Conservation (phyloP, 2,888 invertebrate genomes). For the Listrodromus nycthemerus region DNA sequence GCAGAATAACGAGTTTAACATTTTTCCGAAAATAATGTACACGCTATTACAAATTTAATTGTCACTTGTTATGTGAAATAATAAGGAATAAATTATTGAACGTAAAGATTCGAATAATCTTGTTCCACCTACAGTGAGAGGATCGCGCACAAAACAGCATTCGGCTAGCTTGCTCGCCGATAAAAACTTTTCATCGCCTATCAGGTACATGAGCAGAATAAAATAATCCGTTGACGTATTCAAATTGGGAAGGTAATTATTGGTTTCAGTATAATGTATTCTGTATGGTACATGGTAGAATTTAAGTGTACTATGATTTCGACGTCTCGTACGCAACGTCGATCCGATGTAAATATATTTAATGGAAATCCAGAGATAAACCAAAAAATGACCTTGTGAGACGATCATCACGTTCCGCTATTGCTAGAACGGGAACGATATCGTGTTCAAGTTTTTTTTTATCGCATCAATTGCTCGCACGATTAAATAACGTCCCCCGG, state of each 20-base stretch:
- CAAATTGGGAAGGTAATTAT: conserved; percentile 65
- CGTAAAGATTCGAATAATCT: conserved; percentile 22
- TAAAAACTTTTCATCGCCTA: conserved; percentile 16
- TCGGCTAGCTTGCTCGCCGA: conserved; percentile 1
- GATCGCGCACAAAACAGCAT: not conserved
- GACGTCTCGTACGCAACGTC: conserved; percentile 71
- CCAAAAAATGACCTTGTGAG: conserved; percentile 69
- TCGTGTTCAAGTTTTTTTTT: conserved; percentile 49
- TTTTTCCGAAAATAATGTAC: not conserved
- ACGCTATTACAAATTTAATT: conserved; percentile 10
- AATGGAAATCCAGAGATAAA: conserved; percentile 68
- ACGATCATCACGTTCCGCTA: conserved; percentile 71
- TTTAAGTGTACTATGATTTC: conserved; percentile 78
- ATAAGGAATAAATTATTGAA: conserved; percentile 54
- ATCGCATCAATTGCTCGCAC: conserved; percentile 39
- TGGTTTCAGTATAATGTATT: conserved; percentile 73
- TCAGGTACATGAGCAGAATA: conserved; percentile 66
- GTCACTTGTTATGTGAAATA: conserved; percentile 19
- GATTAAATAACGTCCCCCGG: conserved; percentile 42
- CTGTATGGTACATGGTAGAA: conserved; percentile 84
- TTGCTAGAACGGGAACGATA: conserved; percentile 56
- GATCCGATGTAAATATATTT: conserved; percentile 65
- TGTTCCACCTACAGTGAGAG: conserved; percentile 10
- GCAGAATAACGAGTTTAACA: conserved; percentile 17
- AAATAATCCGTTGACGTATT: conserved; percentile 38